A percentile compares a stretch with the other conserved stretches of the same genome.
These are phyloP conservation scores for Moxostoma hubbsi DNA, from an alignment of 2,797 vertebrate genomes.

Conservation along the genomic window DNA sequence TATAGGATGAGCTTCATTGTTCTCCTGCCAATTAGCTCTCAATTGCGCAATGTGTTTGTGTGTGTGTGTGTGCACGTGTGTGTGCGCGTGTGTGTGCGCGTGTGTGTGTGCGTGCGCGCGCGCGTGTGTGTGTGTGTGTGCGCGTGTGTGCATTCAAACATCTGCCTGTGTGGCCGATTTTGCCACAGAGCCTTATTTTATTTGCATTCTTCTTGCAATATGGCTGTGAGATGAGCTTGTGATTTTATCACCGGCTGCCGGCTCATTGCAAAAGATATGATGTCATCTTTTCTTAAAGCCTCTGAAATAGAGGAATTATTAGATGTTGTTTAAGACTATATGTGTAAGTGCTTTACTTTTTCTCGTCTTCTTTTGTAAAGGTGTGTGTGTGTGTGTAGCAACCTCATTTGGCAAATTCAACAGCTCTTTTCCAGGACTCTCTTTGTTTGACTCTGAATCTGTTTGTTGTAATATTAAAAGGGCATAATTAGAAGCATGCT, in stretches of 20 bases:
- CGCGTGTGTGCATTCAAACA: slow-evolving; percentile 41
- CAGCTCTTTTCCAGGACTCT: slow-evolving; percentile 41
- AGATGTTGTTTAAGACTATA: slow-evolving; percentile 21
- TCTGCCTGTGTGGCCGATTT: slow-evolving; percentile 42
- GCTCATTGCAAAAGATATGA: slow-evolving; percentile 25
- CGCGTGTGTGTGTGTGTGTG: slow-evolving; percentile 19
- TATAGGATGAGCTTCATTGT: slow-evolving; percentile 11
- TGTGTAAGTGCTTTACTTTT: slow-evolving; percentile 16
- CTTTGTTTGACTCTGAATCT: slow-evolving; percentile 9
- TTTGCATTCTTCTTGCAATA: slow-evolving; percentile 46
- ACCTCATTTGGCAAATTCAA: slow-evolving; percentile 17
- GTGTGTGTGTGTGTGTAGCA: background rate
- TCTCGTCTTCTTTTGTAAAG: background rate
- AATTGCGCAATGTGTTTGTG: slow-evolving; percentile 16
- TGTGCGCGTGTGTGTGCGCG: too few species aligned
- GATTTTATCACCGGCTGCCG: slow-evolving; percentile 43
- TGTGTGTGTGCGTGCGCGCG: background rate
- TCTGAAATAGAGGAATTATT: slow-evolving; percentile 28
- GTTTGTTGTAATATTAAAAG: slow-evolving; percentile 32
- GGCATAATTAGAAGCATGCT: slow-evolving; percentile 36
- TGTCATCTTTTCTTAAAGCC: slow-evolving; percentile 25
- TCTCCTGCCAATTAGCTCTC: slow-evolving; percentile 48
- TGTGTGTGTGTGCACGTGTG: too few species aligned
- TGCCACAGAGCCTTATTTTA: slow-evolving; percentile 54
- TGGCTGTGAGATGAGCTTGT: slow-evolving; percentile 43